Evolutionary conservation across 30 jellyfish, hydroid and myxozoan species (phyloP), one percentile per base, ranked within the genome.

Genomic region (Aurelia sp.): DNA sequence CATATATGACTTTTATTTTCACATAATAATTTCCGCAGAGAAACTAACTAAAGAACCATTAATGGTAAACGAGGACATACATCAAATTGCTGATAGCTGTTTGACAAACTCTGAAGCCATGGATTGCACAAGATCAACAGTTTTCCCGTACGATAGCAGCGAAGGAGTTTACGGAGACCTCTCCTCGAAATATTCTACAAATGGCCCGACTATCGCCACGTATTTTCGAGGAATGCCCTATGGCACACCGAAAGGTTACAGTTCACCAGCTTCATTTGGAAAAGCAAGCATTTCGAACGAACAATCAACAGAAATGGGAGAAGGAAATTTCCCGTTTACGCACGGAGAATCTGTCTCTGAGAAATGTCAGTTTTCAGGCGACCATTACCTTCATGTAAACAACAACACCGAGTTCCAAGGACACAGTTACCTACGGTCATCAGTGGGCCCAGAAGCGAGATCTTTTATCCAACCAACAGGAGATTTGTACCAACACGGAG

Each of bases 81-180:
- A 44, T 44, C 55, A 44, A 44, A 44, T 44, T 44, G 15, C 15
- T 44, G 55, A 44, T 44, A 44, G 55, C 55, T 44, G 55, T 44
- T 44, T 44, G 55, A 44, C 55, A 44, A 44, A 44, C 55, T 44
- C 7, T 44, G 55, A 20, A n/a, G 44, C 13, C 7, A 87, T 87
- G 96, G 96, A 87, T 51, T 87, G 96, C 81, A 75, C 96, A 1
- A 61, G 96, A 30, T 51, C 66, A 30, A 64, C 85, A 17, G 90
- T 63, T 20, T 87, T 87, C 71, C 96, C 90, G 51, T 77, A 73
- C 50, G 88, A 78, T 65, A 87, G 50, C 69, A 73, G 78, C 67
- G 85, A 87, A 31, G 83, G 84, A 21, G 82, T 77, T 20, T 69
- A 70, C 38, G 88, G 88, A 38, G 88, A 75, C 30, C 35, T 67